These are phyloP conservation scores for Allolobophora icterica DNA, from an alignment of 2,888 invertebrate genomes.

Conservation along the genomic window DNA sequence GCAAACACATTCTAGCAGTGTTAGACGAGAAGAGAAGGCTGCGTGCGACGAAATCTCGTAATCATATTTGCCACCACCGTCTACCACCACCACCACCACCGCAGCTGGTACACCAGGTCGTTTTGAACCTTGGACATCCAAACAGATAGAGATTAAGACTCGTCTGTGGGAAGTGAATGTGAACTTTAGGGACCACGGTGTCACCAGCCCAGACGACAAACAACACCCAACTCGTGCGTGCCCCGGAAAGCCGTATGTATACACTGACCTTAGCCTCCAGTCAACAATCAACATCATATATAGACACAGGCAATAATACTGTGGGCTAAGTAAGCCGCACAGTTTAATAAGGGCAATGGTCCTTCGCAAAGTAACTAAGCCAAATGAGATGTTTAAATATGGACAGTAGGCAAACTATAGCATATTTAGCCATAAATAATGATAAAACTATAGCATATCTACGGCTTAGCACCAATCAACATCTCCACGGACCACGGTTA, in stretches of 20 bases:
- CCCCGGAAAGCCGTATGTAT: not conserved
- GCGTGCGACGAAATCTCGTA: not conserved
- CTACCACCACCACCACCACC: too few species aligned
- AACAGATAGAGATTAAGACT: not conserved
- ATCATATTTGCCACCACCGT: not conserved
- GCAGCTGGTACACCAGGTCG: too few species aligned
- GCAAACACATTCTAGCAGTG: not conserved
- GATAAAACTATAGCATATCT: too few species aligned
- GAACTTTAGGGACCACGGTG: not conserved
- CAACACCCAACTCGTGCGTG: not conserved
- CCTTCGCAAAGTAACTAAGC: too few species aligned
- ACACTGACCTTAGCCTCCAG: not conserved
- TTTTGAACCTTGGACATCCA: not conserved
- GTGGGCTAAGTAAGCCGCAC: not conserved
- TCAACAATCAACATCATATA: not conserved
- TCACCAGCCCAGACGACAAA: slow-evolving; percentile 7
- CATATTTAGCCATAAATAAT: too few species aligned
- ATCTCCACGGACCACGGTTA: too few species aligned
- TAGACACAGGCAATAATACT: not conserved
- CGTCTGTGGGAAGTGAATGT: not conserved
- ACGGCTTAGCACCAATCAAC: too few species aligned
- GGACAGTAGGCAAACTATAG: too few species aligned
- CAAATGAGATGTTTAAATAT: too few species aligned
- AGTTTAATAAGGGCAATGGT: not conserved
- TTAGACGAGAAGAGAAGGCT: not conserved